Conservation (phyloP, 37 sponge, comb jelly and placozoan genomes). For the Mnemiopsis leidyi region DNA sequence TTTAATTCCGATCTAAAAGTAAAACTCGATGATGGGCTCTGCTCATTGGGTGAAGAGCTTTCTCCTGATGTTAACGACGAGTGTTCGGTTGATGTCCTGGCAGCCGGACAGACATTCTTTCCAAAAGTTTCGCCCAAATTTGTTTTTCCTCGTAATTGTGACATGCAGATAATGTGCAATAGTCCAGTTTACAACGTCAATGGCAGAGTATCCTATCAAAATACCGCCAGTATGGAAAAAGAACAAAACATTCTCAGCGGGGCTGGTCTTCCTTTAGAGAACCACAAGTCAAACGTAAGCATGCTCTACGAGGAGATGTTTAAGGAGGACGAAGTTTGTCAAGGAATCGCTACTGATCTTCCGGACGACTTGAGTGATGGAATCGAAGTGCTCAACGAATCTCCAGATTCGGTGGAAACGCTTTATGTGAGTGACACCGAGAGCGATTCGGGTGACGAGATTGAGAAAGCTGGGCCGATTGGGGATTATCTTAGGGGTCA, state of each 20-base stretch:
- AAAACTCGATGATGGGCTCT: neutral
- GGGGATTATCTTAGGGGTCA: conserved; percentile 1
- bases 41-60: neutral
- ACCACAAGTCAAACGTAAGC: neutral
- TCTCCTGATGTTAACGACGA: neutral
- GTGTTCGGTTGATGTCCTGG: neutral
- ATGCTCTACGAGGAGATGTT: conserved; percentile 36
- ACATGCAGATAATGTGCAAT: neutral
- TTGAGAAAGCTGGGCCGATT: conserved; percentile 2
- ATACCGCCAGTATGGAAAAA: neutral
- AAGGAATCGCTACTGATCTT: neutral
- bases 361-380: neutral
- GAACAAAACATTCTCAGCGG: neutral
- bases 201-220: neutral
- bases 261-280: neutral
- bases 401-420: conserved; percentile 31
- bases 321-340: neutral
- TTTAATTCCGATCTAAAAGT: neutral
- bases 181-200: conserved; percentile 36
- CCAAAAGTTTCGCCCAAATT: neutral
- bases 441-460: neutral
- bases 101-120: neutral
- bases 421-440: conserved; percentile 59
- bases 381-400: conserved; percentile 11
- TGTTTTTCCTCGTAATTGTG: conserved; percentile 23